Evolutionary conservation across 2,113 vertebrate species (phyloP), one percentile per base, ranked within the genome.

Genomic region (Anolis carolinensis): DNA sequence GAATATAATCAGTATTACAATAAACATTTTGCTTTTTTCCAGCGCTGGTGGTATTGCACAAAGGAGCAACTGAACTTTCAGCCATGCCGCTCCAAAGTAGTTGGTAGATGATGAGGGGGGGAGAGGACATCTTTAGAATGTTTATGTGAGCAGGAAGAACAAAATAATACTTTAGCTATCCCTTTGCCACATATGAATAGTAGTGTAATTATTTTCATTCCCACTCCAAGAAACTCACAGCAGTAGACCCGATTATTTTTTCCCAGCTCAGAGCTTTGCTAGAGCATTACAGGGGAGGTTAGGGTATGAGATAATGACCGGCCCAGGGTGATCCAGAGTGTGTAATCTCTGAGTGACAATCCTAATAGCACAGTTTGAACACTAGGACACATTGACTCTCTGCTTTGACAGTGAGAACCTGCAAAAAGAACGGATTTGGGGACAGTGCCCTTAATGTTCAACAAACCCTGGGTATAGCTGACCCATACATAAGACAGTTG

Each of bases 11-110:
- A 74, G 14, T 34, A 30, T 65, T 63, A 79, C 79, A 36, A 48
- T 74, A 73, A 80, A 81, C 59, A 86, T 52, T 65, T 86, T 36
- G 55, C 39, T 50, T 48, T 67, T 68, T 62, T 48, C 5, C 59
- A 73, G 55, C n/a, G 25, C 34, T 18, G 48, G 13, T 50, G 16
- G n/a, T 80, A 20, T 14, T 62, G 20, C 21, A 14, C 63, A 85
- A 70, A 79, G 48, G 55, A 44, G 59, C 14, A 32, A 44, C 27
- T 48, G 20, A 44, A 32, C 80, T 72, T 23, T 5, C 18, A 73
- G 25, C 63, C 50, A 36, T 48, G 21, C 32, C 25, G 48, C 7
- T 71, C 30, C 52, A 71, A 71, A 73, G 52, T 32, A 73, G 68
- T 9, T 65, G 78, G 16, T 52, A 63, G 62, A n/a, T n/a, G 25